These are phyloP conservation scores for Parasteatoda lunata DNA, from an alignment of 2,888 invertebrate genomes.

Conservation along the genomic window DNA sequence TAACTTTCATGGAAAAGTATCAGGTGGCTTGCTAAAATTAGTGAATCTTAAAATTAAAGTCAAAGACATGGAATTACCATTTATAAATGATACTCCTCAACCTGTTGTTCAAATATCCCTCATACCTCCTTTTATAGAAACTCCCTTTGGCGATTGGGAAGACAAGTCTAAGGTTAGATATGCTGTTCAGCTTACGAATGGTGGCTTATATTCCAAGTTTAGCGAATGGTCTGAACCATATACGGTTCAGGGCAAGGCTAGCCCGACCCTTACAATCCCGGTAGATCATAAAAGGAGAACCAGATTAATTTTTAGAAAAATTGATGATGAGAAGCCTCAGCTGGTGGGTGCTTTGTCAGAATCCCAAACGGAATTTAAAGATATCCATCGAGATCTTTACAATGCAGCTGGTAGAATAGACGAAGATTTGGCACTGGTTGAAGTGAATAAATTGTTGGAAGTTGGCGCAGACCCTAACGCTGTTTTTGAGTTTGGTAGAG, in stretches of 20 bases:
- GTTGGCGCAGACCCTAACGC: neutral
- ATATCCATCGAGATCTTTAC: neutral
- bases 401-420: neutral
- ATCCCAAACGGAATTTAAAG: constrained; percentile 1
- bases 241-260: neutral
- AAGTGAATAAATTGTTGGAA: neutral
- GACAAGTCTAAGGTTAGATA: neutral
- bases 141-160: neutral
- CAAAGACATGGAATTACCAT: neutral
- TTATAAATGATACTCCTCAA: neutral
- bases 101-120: neutral
- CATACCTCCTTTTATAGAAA: no score
- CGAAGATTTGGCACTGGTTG: neutral
- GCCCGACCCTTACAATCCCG: neutral
- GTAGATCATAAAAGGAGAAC: neutral
- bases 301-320: neutral
- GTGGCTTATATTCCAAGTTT: neutral
- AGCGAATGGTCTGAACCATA: constrained; percentile 7
- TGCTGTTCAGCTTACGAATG: neutral
- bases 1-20: neutral
- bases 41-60: neutral
- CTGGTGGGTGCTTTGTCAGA: neutral
- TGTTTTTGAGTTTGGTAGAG: neutral
- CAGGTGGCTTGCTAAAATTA: neutral
- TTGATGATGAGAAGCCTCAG: neutral